Base-by-base conservation (phyloP, 1,140 invertebrate genomes). In the Brachionus rotundiformis region DNA sequence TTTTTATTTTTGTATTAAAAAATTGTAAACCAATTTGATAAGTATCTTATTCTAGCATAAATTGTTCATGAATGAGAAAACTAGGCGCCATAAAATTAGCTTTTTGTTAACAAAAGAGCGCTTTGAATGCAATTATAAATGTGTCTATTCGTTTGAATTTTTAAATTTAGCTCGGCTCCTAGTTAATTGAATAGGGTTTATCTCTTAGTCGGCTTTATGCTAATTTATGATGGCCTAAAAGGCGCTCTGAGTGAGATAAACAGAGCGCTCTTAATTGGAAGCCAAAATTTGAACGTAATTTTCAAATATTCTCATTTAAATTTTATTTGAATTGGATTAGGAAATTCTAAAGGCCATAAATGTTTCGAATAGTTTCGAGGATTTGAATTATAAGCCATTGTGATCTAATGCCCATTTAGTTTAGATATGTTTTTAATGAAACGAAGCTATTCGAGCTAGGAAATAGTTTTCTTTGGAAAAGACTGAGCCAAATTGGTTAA, bases 301-400 rank as follows among this genome's bases (percentile, higher is more conserved):
- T 54, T 54, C 5, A 68, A 68, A 68, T 68, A 36, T 68, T 68
- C 63, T 68, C 63, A 68, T 68, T 68, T 36, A 63, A 63, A 68
- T 39, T 68, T 4, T 33, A 33, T 68, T 68, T 33, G 31, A 68
- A 68, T 16, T 68, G 63, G 63, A 68, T 68, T 68, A 68, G 63
- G 31, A 23, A 11, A 33, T 36, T 68, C 16, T 33, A 68, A 68
- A 33, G 33, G 63, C 63, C 63, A 31, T 36, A 31, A 68, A 36
- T 68, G 29, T 36, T 19, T 33, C 13, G 33, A 68, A 68, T 68
- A 54, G 63, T 68, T 68, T 68, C 29, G 31, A 68, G 29, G 25
- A 63, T 63, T 63, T 63, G 61, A 63, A 63, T 63, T 29, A 25
- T 29, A 63, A 63, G 61, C 25, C 25, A 63, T 63, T 63, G 29